These are phyloP conservation scores for Choreutis nemorana DNA, from an alignment of 2,888 invertebrate species.

Conservation along the genomic window DNA sequence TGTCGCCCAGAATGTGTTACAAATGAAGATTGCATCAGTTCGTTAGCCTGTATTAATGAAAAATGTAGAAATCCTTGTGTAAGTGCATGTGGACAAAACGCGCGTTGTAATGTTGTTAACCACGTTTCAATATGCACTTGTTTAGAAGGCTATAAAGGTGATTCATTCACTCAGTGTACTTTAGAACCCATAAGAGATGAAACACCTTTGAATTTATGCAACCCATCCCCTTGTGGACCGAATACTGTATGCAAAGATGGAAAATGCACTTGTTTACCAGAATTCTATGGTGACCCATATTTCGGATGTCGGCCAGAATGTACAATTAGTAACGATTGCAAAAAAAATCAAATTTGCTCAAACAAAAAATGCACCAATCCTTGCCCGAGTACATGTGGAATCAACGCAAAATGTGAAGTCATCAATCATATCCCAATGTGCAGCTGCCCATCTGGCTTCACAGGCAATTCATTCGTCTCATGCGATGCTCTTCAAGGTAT, in stretches of 20 bases:
- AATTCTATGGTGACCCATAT: slow-evolving; percentile 81
- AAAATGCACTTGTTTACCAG: slow-evolving; percentile 73
- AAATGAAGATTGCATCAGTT: slow-evolving; percentile 72
- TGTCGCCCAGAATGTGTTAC: slow-evolving; percentile 74
- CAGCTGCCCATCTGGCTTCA: slow-evolving; percentile 72
- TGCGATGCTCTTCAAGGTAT: slow-evolving; percentile 68
- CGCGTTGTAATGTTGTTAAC: slow-evolving; percentile 66
- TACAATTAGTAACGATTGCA: slow-evolving; percentile 77
- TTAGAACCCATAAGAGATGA: slow-evolving; percentile 29
- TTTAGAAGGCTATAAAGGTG: slow-evolving; percentile 64
- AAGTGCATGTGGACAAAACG: slow-evolving; percentile 70
- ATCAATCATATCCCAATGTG: slow-evolving; percentile 82
- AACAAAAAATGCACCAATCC: slow-evolving; percentile 80
- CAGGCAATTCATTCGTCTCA: slow-evolving; percentile 78
- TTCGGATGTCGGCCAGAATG: slow-evolving; percentile 82
- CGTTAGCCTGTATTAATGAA: slow-evolving; percentile 70
- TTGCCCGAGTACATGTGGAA: slow-evolving; percentile 81
- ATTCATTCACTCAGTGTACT: slow-evolving; percentile 64
- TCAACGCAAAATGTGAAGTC: slow-evolving; percentile 77
- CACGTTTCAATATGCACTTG: slow-evolving; percentile 73
- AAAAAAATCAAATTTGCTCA: slow-evolving; percentile 73
- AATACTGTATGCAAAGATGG: slow-evolving; percentile 77
- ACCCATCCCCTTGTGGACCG: slow-evolving; percentile 74
- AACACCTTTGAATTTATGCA: slow-evolving; percentile 59
- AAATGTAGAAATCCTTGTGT: slow-evolving; percentile 74